phyloP scores from a whole-genome alignment of 2,113 vertebrate species.

The Ceratotherium simum region DNA sequence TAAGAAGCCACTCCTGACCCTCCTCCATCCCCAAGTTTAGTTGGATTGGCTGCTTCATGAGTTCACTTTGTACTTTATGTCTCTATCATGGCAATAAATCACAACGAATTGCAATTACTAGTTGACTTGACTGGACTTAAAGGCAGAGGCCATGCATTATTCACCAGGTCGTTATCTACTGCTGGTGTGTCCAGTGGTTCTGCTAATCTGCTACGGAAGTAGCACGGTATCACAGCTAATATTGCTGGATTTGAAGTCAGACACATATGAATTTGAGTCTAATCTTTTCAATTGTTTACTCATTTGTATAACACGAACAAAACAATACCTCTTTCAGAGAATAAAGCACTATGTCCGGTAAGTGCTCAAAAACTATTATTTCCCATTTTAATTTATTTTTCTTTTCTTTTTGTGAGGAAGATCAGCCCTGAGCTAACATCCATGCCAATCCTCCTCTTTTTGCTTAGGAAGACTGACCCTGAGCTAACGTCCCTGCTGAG shows the following conservation, averaged over 20 bases:
- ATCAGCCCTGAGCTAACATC: no score
- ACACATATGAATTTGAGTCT: background rate
- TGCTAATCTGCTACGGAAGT: background rate
- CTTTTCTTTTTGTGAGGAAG: no score
- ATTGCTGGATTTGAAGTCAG: background rate
- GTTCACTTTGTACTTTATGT: background rate
- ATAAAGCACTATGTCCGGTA: background rate
- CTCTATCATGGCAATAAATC: background rate
- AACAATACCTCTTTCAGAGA: background rate
- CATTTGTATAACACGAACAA: background rate
- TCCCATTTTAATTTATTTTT: background rate
- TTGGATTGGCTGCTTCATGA: background rate
- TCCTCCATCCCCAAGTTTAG: background rate
- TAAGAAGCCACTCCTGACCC: background rate
- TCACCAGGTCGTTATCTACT: background rate
- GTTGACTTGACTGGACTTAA: background rate
- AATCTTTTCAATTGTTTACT: background rate
- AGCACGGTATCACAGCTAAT: background rate
- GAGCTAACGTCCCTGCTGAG: no score
- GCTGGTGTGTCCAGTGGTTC: background rate
- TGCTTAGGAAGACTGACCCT: no score
- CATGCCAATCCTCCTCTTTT: no score
- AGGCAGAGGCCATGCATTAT: background rate
- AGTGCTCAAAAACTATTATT: background rate
- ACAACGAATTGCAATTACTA: background rate